Evolutionary conservation across 2,888 invertebrate species (phyloP), one percentile per base, ranked within the genome.

Genomic region (Drosophila mulleri): DNA sequence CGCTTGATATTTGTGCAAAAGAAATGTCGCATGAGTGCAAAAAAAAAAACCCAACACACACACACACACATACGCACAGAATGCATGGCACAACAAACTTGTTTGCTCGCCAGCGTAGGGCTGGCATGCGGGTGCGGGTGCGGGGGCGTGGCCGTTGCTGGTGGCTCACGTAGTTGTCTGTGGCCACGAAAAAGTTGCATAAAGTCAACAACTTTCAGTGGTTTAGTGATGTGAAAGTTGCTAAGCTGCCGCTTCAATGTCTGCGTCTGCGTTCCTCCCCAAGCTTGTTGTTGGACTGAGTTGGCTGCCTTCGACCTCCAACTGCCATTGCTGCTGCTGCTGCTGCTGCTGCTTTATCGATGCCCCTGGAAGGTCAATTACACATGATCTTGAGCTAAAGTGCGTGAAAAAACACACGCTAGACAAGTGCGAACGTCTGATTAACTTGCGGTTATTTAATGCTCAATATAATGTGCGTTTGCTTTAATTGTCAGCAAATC

Each of bases 131-230:
- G 4, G 23, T 0, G 1, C 26, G 23, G 48, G 56, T n/a, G n/a
- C 26, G 3, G 29, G 44, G 47, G 45, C 50, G 11, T 64, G 39
- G 23, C 29, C 58, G 65, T 48, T 41, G 42, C 47, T 44, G 56
- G 39, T 59, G 56, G 64, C 82, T 79, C 88, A 85, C 84, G 84
- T 85, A 85, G 77, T 81, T 84, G 84, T 85, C 84, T 85, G 81
- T 83, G 85, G 86, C 84, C 88, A 88, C 86, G 83, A 88, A 85
- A 87, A 84, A 88, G 88, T 88, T 88, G 84, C 88, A 88, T 85
- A 85, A 88, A 85, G 88, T 85, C 84, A 85, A 85, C 85, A 85
- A 85, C 84, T 85, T 85, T 85, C 88, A 83, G 84, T 88, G 84
- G 88, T 85, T 85, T 84, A 88, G 77, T 79, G 85, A 81, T 83